phyloP scores from a whole-genome alignment of 2,888 invertebrate genomes.

The Anthoptus insignis region DNA sequence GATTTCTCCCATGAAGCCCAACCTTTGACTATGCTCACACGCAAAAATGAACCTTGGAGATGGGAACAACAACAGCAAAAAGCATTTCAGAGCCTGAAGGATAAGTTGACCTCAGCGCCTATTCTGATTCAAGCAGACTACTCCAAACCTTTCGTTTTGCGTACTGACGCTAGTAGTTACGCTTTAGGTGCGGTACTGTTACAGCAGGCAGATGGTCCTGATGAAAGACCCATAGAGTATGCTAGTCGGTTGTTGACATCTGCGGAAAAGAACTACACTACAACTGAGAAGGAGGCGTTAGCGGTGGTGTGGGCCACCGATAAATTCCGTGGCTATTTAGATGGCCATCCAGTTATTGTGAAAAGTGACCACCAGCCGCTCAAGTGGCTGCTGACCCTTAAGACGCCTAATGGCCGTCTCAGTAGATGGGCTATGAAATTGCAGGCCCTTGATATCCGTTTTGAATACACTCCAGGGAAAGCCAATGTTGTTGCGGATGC shows the following conservation, averaged over 20 bases:
- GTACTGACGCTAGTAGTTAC: conserved; percentile 57
- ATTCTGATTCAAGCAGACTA: conserved; percentile 52
- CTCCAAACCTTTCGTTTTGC: conserved; percentile 51
- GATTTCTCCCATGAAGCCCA: conserved; percentile 50
- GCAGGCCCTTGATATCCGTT: conserved; percentile 58
- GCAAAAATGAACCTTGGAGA: conserved; percentile 52
- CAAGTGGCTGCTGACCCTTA: conserved; percentile 59
- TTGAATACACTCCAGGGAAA: conserved; percentile 41
- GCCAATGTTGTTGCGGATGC: conserved; percentile 29
- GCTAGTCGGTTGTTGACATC: conserved; percentile 49
- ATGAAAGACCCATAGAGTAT: conserved; percentile 47
- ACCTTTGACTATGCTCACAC: conserved; percentile 54
- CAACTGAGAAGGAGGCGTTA: conserved; percentile 62
- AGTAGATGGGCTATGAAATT: conserved; percentile 66
- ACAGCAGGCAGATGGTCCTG: conserved; percentile 50
- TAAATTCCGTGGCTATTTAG: conserved; percentile 68
- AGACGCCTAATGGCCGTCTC: conserved; percentile 61
- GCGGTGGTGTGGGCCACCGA: conserved; percentile 46
- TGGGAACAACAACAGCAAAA: conserved; percentile 48
- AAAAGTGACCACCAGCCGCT: conserved; percentile 72
- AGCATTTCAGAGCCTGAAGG: conserved; percentile 20
- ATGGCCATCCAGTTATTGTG: conserved; percentile 56
- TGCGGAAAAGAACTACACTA: conserved; percentile 63
- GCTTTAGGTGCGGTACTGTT: conserved; percentile 52
- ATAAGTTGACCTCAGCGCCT: conserved; percentile 48